These are phyloP conservation scores for Gandaritis pyraliata DNA, from an alignment of 2,888 invertebrate species.

Conservation along the genomic window DNA sequence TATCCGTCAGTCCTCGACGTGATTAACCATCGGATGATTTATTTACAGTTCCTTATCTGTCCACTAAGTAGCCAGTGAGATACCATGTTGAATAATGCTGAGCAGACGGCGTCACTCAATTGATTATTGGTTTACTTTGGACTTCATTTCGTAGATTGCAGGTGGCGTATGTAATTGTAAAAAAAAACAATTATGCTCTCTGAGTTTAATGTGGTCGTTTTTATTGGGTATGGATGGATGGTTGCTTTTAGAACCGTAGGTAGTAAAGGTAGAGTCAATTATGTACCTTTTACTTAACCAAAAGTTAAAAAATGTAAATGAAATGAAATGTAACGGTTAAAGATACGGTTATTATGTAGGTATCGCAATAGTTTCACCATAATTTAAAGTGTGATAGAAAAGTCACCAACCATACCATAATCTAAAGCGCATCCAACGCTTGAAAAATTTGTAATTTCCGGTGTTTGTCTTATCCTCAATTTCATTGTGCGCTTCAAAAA, in stretches of 20 bases:
- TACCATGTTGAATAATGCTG: constrained; percentile 33
- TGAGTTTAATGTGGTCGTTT: too few species aligned
- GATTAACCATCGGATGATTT: constrained; percentile 73
- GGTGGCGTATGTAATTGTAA: background rate
- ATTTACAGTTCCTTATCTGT: constrained; percentile 59
- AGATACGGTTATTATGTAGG: background rate
- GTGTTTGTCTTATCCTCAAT: constrained; percentile 38
- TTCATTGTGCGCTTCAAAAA: constrained; percentile 46
- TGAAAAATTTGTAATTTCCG: constrained; percentile 38
- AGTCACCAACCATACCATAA: constrained; percentile 27
- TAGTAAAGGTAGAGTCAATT: too few species aligned
- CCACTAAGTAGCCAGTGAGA: constrained; percentile 39
- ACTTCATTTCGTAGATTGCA: constrained; percentile 22
- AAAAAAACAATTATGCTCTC: background rate
- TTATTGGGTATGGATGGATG: too few species aligned
- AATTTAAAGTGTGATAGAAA: constrained; percentile 12
- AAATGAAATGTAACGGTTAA: background rate
- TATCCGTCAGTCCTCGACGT: constrained; percentile 68
- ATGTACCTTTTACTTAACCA: too few species aligned
- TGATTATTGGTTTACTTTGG: constrained; percentile 24
- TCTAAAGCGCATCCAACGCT: constrained; percentile 28
- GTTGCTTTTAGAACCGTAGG: too few species aligned
- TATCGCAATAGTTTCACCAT: constrained; percentile 13
- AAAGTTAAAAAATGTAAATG: too few species aligned
- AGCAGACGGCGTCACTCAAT: constrained; percentile 37